phyloP scores from a whole-genome alignment of 2,797 vertebrate genomes.

The Mormyrus proboscirostris region DNA sequence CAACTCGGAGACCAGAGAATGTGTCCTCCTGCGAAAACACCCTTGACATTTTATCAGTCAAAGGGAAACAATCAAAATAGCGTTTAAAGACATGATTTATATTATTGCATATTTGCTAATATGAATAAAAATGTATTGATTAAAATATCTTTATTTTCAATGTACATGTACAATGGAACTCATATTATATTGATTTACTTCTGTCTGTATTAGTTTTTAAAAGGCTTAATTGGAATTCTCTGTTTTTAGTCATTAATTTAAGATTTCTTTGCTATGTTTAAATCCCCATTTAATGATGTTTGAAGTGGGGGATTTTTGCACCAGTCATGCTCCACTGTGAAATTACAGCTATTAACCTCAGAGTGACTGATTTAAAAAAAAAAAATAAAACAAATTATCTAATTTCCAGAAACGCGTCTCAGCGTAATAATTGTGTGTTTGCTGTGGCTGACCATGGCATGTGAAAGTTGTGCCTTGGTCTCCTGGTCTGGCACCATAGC shows the following conservation, averaged over 20 bases:
- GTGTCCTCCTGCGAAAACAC: neutral
- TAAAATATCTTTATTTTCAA: neutral
- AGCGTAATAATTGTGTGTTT: conserved; percentile 25
- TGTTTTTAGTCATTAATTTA: neutral
- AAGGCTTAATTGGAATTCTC: neutral
- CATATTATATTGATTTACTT: neutral
- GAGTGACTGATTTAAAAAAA: neutral
- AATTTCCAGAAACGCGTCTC: conserved; percentile 25
- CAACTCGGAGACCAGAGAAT: neutral
- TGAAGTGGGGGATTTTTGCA: neutral
- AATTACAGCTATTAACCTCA: neutral
- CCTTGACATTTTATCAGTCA: neutral
- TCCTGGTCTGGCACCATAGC: neutral
- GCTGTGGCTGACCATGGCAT: neutral
- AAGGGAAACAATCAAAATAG: neutral
- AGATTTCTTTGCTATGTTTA: neutral
- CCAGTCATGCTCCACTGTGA: neutral
- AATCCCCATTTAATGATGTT: neutral
- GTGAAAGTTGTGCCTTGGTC: neutral
- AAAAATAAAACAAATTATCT: neutral
- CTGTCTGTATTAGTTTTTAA: neutral
- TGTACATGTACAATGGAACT: neutral
- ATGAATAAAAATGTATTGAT: neutral
- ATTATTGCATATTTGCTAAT: neutral
- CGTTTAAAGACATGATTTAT: neutral